Evolutionary conservation across 1,140 invertebrate species (phyloP).

Genomic region (Meteorus sp.): DNA sequence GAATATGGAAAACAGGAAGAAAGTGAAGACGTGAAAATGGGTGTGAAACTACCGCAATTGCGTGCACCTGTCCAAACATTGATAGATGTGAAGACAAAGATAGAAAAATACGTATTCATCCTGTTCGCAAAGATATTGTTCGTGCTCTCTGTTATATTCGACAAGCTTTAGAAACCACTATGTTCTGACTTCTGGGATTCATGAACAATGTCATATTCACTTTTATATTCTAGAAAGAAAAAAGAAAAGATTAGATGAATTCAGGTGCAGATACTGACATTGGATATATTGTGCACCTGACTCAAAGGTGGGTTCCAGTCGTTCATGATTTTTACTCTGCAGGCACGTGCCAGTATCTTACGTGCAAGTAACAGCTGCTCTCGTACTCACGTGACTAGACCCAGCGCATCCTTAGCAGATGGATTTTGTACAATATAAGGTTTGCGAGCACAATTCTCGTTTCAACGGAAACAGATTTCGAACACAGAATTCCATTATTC

Average conservation of each 20-base stretch:
- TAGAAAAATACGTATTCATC: too few species aligned
- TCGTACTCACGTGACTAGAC: background rate
- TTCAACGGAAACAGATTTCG: too few species aligned
- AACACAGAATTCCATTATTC: background rate
- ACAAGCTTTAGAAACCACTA: too few species aligned
- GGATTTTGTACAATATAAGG: background rate
- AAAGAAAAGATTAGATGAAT: too few species aligned
- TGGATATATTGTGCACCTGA: constrained; percentile 1
- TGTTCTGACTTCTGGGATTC: too few species aligned
- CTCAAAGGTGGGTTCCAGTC: background rate
- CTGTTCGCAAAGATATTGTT: too few species aligned
- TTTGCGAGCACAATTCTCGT: background rate
- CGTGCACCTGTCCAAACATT: too few species aligned
- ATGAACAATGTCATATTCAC: too few species aligned
- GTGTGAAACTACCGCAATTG: background rate
- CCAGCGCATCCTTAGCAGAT: constrained; percentile 12
- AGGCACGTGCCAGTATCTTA: constrained; percentile 3
- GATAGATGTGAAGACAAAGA: too few species aligned
- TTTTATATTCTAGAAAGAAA: too few species aligned
- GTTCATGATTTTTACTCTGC: constrained; percentile 2
- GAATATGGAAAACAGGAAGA: background rate
- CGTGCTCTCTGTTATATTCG: too few species aligned
- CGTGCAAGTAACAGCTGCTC: background rate
- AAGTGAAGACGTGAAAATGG: background rate
- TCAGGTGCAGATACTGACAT: constrained; percentile 1